phyloP scores from a whole-genome alignment of 1,140 invertebrate genomes.

The Solen grandis region DNA sequence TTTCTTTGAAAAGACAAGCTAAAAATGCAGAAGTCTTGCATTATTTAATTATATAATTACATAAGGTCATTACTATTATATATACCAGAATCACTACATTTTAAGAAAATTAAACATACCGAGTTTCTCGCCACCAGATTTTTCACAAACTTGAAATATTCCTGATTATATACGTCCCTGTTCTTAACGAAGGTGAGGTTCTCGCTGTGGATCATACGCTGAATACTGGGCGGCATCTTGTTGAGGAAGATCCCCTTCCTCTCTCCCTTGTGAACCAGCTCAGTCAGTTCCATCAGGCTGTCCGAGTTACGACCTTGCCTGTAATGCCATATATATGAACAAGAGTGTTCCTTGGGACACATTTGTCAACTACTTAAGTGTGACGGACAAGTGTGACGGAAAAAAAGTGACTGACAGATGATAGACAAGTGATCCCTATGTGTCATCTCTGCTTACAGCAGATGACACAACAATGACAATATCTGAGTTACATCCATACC shows the following conservation, averaged over 20 bases:
- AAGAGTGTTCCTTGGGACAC: conserved; percentile 7
- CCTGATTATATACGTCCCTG: conserved; percentile 76
- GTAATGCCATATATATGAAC: neutral
- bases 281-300: conserved; percentile 82
- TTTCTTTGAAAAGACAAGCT: too few relatives aligned
- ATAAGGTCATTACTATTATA: too few relatives aligned
- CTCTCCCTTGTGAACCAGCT: conserved; percentile 83
- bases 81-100: too few relatives aligned
- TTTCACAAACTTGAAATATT: conserved; percentile 78
- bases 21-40: too few relatives aligned
- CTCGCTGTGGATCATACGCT: conserved; percentile 77
- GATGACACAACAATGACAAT: too few relatives aligned
- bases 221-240: conserved; percentile 82
- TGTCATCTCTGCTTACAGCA: too few relatives aligned
- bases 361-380: too few relatives aligned
- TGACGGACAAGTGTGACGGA: too few relatives aligned
- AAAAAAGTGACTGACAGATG: too few relatives aligned
- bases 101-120: too few relatives aligned
- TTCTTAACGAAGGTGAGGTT: conserved; percentile 80
- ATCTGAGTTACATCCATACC: neutral
- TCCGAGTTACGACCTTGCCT: conserved; percentile 76
- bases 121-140: conserved; percentile 68
- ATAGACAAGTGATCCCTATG: too few relatives aligned
- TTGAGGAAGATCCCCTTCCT: conserved; percentile 81
- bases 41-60: too few relatives aligned